phyloP scores from a whole-genome alignment of 2,888 invertebrate species.

The Tetramorium bicarinatum region DNA sequence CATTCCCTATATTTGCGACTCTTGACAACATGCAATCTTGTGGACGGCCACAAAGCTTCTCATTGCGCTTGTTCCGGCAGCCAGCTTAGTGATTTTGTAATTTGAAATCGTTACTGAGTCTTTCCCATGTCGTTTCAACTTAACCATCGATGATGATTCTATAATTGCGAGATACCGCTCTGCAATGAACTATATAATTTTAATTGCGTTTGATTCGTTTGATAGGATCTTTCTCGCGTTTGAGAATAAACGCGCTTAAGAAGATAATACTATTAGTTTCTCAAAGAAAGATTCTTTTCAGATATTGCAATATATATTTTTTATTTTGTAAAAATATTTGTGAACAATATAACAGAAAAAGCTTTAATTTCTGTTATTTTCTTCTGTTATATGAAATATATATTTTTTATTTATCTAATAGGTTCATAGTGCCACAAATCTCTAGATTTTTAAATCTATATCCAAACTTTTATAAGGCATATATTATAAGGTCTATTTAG shows the following conservation, averaged over 20 bases:
- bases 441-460: background rate
- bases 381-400: background rate
- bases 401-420: background rate
- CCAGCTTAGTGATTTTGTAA: constrained; percentile 55
- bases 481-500: background rate
- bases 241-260: background rate
- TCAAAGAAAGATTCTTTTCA: background rate
- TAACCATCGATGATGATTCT: constrained; percentile 25
- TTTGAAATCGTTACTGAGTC: constrained; percentile 44
- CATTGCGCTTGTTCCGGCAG: constrained; percentile 51
- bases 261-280: background rate
- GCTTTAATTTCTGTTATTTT: background rate
- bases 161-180: background rate
- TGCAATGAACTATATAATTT: background rate
- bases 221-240: background rate
- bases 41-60: constrained; percentile 78
- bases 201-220: constrained; percentile 3
- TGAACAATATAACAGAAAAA: background rate
- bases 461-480: background rate
- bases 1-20: constrained; percentile 67
- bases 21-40: constrained; percentile 79
- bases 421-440: background rate
- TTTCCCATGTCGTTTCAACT: constrained; percentile 4
- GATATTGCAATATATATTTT: background rate
- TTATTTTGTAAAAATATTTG: background rate